phyloP scores from a whole-genome alignment of 2,797 vertebrate species.

The Garrulus glandarius region DNA sequence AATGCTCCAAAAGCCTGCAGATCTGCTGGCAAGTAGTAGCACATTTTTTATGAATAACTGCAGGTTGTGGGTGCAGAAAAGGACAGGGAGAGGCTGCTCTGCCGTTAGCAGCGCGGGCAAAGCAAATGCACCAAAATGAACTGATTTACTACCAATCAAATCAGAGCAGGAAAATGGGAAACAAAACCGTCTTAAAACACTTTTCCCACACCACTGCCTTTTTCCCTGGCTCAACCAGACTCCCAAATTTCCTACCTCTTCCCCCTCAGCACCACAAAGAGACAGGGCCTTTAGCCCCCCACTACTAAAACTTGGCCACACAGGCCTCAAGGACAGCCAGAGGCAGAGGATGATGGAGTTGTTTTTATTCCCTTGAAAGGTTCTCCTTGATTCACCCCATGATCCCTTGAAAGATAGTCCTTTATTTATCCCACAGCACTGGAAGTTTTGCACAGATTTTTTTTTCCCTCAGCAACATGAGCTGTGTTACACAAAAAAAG shows the following conservation, averaged over 20 bases:
- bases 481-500: neutral
- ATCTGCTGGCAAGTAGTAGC: rapidly evolving
- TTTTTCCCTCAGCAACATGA: rapidly evolving
- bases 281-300: neutral
- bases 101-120: rapidly evolving
- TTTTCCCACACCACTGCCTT: neutral
- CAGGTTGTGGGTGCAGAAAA: neutral
- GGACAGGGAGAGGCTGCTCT: neutral
- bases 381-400: neutral
- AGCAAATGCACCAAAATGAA: neutral
- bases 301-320: neutral
- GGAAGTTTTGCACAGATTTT: rapidly evolving
- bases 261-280: neutral
- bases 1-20: neutral
- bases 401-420: neutral
- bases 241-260: neutral
- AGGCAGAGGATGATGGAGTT: neutral
- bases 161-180: neutral
- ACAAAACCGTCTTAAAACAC: neutral
- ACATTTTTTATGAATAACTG: rapidly evolving
- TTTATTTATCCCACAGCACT: neutral
- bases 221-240: neutral
- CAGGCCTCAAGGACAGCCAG: neutral
- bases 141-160: neutral
- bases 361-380: neutral